phyloP scores from a whole-genome alignment of 2,113 vertebrate species.

The Meleagris gallopavo region DNA sequence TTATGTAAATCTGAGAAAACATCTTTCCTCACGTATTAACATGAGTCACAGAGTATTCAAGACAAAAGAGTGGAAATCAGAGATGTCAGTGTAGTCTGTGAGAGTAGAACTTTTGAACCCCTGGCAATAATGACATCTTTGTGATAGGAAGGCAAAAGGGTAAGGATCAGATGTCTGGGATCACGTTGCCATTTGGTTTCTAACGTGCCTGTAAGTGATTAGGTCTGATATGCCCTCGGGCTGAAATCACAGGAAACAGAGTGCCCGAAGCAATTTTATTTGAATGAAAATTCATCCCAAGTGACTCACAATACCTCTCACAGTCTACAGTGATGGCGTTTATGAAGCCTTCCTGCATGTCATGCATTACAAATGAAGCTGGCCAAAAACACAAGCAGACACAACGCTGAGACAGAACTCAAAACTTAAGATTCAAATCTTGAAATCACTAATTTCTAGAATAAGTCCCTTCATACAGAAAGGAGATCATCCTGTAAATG shows the following conservation, averaged over 20 bases:
- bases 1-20: background rate
- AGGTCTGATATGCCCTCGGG: background rate
- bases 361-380: background rate
- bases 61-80: constrained; percentile 57
- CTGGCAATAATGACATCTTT: constrained; percentile 70
- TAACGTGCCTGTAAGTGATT: constrained; percentile 46
- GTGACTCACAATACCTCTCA: background rate
- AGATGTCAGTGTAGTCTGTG: constrained; percentile 30
- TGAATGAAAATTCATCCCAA: constrained; percentile 30
- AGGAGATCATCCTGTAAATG: background rate
- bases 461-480: background rate
- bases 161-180: constrained; percentile 53
- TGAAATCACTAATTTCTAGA: background rate
- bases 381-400: background rate
- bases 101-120: constrained; percentile 69
- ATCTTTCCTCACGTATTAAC: constrained; percentile 42
- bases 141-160: constrained; percentile 52
- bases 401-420: background rate
- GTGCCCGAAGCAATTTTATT: constrained; percentile 33
- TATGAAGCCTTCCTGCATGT: background rate
- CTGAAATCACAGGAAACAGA: constrained; percentile 23
- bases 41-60: constrained; percentile 22
- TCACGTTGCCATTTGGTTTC: constrained; percentile 4
- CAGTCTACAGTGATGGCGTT: background rate
- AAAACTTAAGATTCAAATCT: background rate